A percentile compares a stretch with the other conserved stretches of the same genome.
Evolutionary conservation across 2,113 vertebrate species (phyloP).

Genomic region (Peromyscus californicus): DNA sequence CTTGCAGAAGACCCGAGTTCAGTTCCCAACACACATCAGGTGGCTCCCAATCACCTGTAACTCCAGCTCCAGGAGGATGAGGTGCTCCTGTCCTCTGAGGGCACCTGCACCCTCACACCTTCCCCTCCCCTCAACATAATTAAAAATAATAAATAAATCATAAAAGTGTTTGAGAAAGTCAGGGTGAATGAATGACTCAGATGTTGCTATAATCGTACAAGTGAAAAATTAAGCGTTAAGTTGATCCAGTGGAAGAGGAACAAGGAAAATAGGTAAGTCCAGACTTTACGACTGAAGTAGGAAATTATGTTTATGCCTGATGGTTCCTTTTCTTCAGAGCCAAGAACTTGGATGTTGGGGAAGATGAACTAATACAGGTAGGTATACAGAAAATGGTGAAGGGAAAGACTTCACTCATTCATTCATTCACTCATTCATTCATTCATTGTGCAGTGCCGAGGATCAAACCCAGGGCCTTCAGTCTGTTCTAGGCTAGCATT

Average conservation of each 20-base stretch:
- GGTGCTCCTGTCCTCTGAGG: not conserved
- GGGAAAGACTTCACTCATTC: not conserved
- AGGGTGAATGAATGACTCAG: not conserved
- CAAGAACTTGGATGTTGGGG: not conserved
- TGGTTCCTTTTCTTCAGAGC: not conserved
- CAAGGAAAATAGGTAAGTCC: not conserved
- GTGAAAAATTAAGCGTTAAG: constrained; percentile 1
- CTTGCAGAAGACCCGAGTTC: too few relatives aligned
- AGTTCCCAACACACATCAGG: not conserved
- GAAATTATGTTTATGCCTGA: not conserved
- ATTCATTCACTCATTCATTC: not conserved
- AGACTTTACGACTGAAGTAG: not conserved
- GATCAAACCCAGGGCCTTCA: not conserved
- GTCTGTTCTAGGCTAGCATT: not conserved
- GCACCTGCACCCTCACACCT: too few relatives aligned
- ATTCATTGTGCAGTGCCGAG: too few relatives aligned
- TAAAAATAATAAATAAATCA: not conserved
- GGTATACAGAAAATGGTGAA: not conserved
- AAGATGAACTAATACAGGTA: not conserved
- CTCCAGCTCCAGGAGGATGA: not conserved
- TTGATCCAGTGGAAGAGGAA: not conserved
- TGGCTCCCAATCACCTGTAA: not conserved
- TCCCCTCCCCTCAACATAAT: not conserved
- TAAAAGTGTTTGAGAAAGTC: constrained; percentile 26
- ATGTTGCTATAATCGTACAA: not conserved